Base-by-base conservation (phyloP, 2,888 invertebrate species). In the Seira sanloemensis region DNA sequence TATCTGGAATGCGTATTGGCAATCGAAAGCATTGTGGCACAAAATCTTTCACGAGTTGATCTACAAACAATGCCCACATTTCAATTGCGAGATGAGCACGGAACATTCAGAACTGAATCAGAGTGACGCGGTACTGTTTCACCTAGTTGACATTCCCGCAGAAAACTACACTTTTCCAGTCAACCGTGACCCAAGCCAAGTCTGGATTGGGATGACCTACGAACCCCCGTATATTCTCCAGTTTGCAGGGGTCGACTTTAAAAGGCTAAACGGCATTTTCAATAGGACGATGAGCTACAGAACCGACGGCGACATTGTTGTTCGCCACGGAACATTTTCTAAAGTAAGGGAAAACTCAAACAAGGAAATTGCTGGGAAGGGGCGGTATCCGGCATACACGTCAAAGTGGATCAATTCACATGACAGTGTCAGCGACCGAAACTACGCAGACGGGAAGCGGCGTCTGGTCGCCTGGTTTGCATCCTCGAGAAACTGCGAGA, bases 151-250 rank as follows among this genome's bases (percentile, higher is more conserved):
- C 85, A 89, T 92, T 25, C 92, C 91, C 16, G 90, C 90, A 65
- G 90, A 91, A 16, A 89, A 92, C 0, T 87, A 92, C 0, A 93
- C 93, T 46, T 90, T 95, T 58, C 94, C 94, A 1, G 5, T 7
- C 21, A 76, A 21, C 0, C 91, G 92, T 72, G 91, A 91, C 1
- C 90, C 88, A 0, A 85, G 90, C 1, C 95, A 95, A 90, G 92
- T 93, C 86, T 95, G 95, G 95, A 93, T 95, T 66, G 95, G 94
- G 88, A 90, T 94, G 78, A 94, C 93, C 0, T 95, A 95, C 88
- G 95, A 95, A 91, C 93, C 94, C 19, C 94, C 95, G 0, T 90
- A 90, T 9, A 91, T 94, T 88, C 92, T 94, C 0, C 88, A 87
- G 65, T 89, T 88, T 9, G 90, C 90, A 54, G 91, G 92, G 0